Evolutionary conservation across 2,888 invertebrate species (phyloP).

Genomic region (Hermaeophaga mercurialis): DNA sequence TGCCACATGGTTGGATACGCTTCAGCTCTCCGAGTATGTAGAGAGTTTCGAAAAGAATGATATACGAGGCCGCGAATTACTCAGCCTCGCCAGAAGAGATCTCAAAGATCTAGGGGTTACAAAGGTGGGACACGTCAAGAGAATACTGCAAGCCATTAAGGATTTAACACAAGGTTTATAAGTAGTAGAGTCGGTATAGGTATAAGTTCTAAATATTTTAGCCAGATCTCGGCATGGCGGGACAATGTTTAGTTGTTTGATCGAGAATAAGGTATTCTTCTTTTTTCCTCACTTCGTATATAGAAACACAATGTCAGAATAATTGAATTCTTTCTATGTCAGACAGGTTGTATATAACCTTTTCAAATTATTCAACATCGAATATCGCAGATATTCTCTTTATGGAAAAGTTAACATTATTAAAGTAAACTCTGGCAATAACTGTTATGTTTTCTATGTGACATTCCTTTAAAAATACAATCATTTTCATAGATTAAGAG

Average conservation of each 20-base stretch:
- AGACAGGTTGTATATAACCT: no score
- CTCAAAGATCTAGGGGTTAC: conserved; percentile 90
- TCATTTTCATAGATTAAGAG: no score
- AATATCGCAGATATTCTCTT: no score
- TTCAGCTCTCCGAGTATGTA: conserved; percentile 88
- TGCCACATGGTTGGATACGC: conserved; percentile 84
- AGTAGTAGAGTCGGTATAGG: conserved; percentile 28
- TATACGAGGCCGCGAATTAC: conserved; percentile 86
- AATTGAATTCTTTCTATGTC: no score
- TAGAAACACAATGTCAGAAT: no score
- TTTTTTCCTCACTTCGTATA: no score
- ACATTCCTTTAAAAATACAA: no score
- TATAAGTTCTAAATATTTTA: conserved; percentile 29
- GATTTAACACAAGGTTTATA: conserved; percentile 65
- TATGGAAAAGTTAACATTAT: no score
- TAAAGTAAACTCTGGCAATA: no score
- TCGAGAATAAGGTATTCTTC: not conserved
- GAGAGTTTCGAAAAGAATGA: conserved; percentile 92
- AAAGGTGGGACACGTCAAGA: conserved; percentile 95
- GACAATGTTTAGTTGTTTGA: conserved; percentile 17
- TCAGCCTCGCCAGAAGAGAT: conserved; percentile 84
- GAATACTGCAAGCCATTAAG: conserved; percentile 91
- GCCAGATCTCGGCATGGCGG: conserved; percentile 31
- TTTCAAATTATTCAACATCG: no score
- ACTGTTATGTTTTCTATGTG: no score